phyloP scores from a whole-genome alignment of 2,113 vertebrate genomes.

The Sebastes schlegelii region DNA sequence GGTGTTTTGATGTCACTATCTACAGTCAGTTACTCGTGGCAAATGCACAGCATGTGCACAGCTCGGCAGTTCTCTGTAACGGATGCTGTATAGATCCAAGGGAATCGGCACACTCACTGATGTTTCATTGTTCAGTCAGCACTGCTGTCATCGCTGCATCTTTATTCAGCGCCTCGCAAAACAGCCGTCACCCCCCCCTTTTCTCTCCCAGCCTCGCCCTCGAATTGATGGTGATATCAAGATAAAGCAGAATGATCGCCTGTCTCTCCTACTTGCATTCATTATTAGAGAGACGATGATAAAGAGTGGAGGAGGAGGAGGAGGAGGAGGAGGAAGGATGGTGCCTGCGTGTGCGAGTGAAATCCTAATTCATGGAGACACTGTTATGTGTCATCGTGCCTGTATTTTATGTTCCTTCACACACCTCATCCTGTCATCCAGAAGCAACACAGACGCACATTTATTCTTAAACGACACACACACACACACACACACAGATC shows the following conservation, averaged over 20 bases:
- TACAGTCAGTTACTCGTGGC: constrained; percentile 5
- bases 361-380: constrained; percentile 18
- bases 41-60: constrained; percentile 13
- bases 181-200: constrained; percentile 9
- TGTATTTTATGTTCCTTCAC: background rate
- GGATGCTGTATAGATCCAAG: constrained; percentile 37
- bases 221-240: constrained; percentile 37
- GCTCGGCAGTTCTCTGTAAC: constrained; percentile 31
- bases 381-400: constrained; percentile 23
- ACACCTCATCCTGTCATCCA: background rate
- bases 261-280: constrained; percentile 35
- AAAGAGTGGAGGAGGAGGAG: constrained; percentile 5
- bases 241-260: constrained; percentile 31
- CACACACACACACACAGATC: background rate
- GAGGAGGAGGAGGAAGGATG: background rate
- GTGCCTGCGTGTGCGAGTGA: background rate
- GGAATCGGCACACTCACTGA: constrained; percentile 7
- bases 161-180: constrained; percentile 19
- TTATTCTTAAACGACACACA: constrained; percentile 7
- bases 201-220: constrained; percentile 27
- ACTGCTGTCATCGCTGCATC: constrained; percentile 30
- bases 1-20: constrained; percentile 41
- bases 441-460: background rate
- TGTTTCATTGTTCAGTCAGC: constrained; percentile 48
- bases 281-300: constrained; percentile 27